Evolutionary conservation across 2,888 invertebrate genomes (phyloP).

Genomic region (Drosophila tanythrix): DNA sequence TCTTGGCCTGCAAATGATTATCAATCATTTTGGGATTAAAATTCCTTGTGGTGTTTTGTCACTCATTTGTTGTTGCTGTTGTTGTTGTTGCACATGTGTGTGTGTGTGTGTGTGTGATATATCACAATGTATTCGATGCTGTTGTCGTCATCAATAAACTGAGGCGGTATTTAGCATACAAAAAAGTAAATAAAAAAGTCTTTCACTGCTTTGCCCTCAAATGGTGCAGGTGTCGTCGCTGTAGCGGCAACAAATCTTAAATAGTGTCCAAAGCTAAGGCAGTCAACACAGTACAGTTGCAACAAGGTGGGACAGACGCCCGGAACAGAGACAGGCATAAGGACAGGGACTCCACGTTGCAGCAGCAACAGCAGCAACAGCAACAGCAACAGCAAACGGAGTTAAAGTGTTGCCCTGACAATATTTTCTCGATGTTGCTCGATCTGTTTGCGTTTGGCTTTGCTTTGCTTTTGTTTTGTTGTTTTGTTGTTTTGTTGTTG

Average conservation of each 20-base stretch:
- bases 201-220: conserved; percentile 58
- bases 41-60: conserved; percentile 81
- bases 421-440: conserved; percentile 64
- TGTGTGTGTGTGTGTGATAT: conserved; percentile 34
- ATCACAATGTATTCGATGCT: conserved; percentile 70
- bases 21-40: conserved; percentile 82
- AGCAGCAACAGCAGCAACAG: background rate
- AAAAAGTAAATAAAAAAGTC: conserved; percentile 47
- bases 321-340: conserved; percentile 2
- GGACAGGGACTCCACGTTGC: conserved; percentile 2
- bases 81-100: conserved; percentile 5
- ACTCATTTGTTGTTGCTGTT: conserved; percentile 65
- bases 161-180: conserved; percentile 75
- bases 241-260: conserved; percentile 64
- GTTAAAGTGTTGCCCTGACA: conserved; percentile 78
- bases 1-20: conserved; percentile 72
- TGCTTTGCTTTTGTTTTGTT: conserved; percentile 52
- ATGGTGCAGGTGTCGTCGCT: conserved; percentile 65
- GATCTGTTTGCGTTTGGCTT: conserved; percentile 69
- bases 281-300: conserved; percentile 14
- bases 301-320: conserved; percentile 25
- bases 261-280: conserved; percentile 40
- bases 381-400: conserved; percentile 40
- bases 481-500: conserved; percentile 22
- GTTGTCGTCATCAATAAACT: conserved; percentile 78